phyloP scores from a whole-genome alignment of 2,888 invertebrate species.

The Matsumyia berberina region DNA sequence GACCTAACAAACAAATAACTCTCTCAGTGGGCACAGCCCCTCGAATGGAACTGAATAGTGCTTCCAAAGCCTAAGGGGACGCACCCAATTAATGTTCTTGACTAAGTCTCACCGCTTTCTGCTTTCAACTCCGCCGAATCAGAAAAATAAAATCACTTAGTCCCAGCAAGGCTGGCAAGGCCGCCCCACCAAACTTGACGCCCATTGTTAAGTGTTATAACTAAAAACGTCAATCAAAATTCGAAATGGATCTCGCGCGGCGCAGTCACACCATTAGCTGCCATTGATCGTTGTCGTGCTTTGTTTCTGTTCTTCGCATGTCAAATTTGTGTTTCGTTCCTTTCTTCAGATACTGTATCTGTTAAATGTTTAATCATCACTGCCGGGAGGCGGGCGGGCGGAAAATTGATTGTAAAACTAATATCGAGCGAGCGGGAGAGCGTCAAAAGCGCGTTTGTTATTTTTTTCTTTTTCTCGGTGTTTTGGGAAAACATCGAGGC shows the following conservation, averaged over 20 bases:
- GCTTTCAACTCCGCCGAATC: slow-evolving; percentile 48
- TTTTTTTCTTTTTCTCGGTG: background rate
- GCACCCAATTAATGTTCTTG: slow-evolving; percentile 31
- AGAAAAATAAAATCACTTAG: slow-evolving; percentile 43
- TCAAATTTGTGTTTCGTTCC: slow-evolving; percentile 47
- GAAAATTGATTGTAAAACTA: slow-evolving; percentile 72
- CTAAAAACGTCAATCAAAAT: slow-evolving; percentile 74
- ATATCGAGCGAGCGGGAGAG: slow-evolving; percentile 55
- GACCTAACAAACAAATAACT: background rate
- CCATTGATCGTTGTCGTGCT: slow-evolving; percentile 56
- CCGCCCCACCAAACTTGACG: slow-evolving; percentile 26
- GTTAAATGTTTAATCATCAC: slow-evolving; percentile 74
- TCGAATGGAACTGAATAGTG: background rate
- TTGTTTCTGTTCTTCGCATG: slow-evolving; percentile 43
- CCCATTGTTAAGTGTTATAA: slow-evolving; percentile 62
- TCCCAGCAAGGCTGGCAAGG: background rate
- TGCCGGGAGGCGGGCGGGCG: background rate
- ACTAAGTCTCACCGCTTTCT: slow-evolving; percentile 18
- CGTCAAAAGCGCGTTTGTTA: slow-evolving; percentile 14
- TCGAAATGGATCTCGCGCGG: slow-evolving; percentile 72
- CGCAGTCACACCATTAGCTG: slow-evolving; percentile 71
- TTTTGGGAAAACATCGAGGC: slow-evolving; percentile 20
- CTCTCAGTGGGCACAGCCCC: background rate
- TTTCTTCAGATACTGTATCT: slow-evolving; percentile 55
- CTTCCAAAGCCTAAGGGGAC: background rate